Percentiles rank a stretch among this genome's conserved stretches.
Conservation (phyloP, 1,140 invertebrate genomes). For the Octopus sinensis region DNA sequence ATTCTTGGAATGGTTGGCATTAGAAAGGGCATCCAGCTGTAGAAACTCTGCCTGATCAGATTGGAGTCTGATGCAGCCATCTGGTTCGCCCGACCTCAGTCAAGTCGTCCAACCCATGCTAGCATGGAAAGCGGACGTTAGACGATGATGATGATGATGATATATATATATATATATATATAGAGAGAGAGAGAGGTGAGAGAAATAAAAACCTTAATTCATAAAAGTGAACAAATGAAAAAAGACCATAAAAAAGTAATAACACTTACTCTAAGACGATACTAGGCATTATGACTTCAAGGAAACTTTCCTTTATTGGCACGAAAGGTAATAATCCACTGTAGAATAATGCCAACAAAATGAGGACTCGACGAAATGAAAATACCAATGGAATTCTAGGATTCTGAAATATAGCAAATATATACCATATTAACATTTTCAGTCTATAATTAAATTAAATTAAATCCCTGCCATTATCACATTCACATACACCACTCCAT, state of each 20-base stretch:
- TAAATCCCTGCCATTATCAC: no score
- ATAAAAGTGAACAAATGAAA: slow-evolving; percentile 25
- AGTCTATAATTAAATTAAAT: no score
- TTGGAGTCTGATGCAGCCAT: no score
- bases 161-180: no score
- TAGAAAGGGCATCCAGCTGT: no score
- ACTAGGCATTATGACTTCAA: slow-evolving; percentile 70
- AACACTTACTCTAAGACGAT: slow-evolving; percentile 56
- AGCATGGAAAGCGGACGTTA: no score
- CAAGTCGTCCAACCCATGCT: no score
- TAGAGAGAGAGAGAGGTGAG: no score
- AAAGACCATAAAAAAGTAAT: not conserved
- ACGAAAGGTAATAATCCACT: slow-evolving; percentile 72
- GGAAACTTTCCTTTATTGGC: slow-evolving; percentile 68
- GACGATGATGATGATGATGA: no score
- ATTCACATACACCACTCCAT: not conserved
- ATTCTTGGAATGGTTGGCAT: no score
- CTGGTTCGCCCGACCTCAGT: no score
- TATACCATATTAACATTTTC: not conserved
- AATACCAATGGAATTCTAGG: slow-evolving; percentile 69
- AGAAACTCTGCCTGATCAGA: no score
- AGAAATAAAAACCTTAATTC: slow-evolving; percentile 19
- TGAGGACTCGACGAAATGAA: slow-evolving; percentile 64
- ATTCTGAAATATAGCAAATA: slow-evolving; percentile 61
- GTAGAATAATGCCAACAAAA: slow-evolving; percentile 65